These are phyloP conservation scores for Drosophila melanosoma DNA, from an alignment of 2,888 invertebrate genomes.

Conservation along the genomic window DNA sequence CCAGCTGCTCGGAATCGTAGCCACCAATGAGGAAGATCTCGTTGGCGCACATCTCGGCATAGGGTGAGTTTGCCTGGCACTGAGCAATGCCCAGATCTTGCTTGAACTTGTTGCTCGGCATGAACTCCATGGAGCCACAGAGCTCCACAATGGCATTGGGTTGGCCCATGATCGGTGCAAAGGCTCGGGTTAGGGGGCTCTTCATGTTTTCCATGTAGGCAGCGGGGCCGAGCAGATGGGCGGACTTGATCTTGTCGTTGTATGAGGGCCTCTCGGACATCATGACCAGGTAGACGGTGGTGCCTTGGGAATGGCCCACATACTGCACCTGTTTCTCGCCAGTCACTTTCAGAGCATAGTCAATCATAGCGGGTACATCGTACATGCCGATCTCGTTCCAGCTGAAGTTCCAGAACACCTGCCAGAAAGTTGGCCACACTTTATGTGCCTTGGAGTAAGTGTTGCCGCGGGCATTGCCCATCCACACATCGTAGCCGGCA, in stretches of 20 bases:
- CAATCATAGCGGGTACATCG: slow-evolving; percentile 94
- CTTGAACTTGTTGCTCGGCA: slow-evolving; percentile 74
- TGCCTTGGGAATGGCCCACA: slow-evolving; percentile 97
- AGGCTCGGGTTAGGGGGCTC: slow-evolving; percentile 82
- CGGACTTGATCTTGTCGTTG: slow-evolving; percentile 74
- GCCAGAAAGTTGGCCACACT: slow-evolving; percentile 79
- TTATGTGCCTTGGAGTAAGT: slow-evolving; percentile 86
- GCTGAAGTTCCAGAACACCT: slow-evolving; percentile 86
- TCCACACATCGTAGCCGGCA: slow-evolving; percentile 91
- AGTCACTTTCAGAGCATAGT: slow-evolving; percentile 86
- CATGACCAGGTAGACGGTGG: slow-evolving; percentile 89
- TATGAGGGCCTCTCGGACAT: slow-evolving; percentile 67
- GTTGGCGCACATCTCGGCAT: slow-evolving; percentile 87
- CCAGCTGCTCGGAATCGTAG: slow-evolving; percentile 84
- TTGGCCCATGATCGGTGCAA: slow-evolving; percentile 72
- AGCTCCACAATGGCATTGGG: slow-evolving; percentile 78
- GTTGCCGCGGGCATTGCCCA: slow-evolving; percentile 93
- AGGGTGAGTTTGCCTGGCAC: slow-evolving; percentile 84
- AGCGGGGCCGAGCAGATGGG: slow-evolving; percentile 86
- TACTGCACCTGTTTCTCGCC: slow-evolving; percentile 85
- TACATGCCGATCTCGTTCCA: slow-evolving; percentile 95
- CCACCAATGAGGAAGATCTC: slow-evolving; percentile 87
- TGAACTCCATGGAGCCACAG: slow-evolving; percentile 76
- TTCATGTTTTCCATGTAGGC: slow-evolving; percentile 85
- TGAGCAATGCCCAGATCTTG: slow-evolving; percentile 84